phyloP scores from a whole-genome alignment of 2,888 invertebrate genomes.

The Plebejus melissa region DNA sequence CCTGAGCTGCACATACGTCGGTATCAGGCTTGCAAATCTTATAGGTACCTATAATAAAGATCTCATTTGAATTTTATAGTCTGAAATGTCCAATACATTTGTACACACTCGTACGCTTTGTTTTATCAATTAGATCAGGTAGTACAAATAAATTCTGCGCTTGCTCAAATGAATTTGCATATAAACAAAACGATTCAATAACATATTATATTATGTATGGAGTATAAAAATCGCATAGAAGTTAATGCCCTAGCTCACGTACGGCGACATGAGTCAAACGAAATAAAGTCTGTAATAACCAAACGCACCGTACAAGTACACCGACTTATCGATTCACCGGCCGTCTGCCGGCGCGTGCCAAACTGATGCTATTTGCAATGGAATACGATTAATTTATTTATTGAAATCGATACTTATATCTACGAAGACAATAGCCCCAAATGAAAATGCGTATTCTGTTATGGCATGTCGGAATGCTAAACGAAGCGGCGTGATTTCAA shows the following conservation, averaged over 20 bases:
- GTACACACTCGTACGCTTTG: slow-evolving; percentile 30
- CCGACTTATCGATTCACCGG: slow-evolving; percentile 66
- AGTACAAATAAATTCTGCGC: slow-evolving; percentile 35
- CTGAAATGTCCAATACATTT: slow-evolving; percentile 30
- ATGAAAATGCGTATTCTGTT: slow-evolving; percentile 75
- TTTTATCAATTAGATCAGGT: slow-evolving; percentile 34
- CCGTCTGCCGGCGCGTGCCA: slow-evolving; percentile 72
- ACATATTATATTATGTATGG: slow-evolving; percentile 33
- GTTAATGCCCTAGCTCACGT: slow-evolving; percentile 71
- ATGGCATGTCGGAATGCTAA: slow-evolving; percentile 76
- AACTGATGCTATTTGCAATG: slow-evolving; percentile 69
- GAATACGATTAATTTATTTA: slow-evolving; percentile 77
- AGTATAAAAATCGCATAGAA: slow-evolving; percentile 57
- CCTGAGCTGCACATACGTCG: background rate
- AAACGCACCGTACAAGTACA: slow-evolving; percentile 56
- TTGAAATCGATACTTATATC: slow-evolving; percentile 79
- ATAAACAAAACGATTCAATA: slow-evolving; percentile 38
- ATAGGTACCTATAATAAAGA: slow-evolving; percentile 12
- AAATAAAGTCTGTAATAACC: slow-evolving; percentile 60
- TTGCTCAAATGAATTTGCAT: slow-evolving; percentile 36
- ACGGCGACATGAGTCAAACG: slow-evolving; percentile 66
- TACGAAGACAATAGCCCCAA: slow-evolving; percentile 75
- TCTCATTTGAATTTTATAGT: slow-evolving; percentile 27
- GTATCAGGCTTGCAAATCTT: background rate
- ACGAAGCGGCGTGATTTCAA: slow-evolving; percentile 74